phyloP scores from a whole-genome alignment of 2,888 invertebrate genomes.

The Atrina japonica region DNA sequence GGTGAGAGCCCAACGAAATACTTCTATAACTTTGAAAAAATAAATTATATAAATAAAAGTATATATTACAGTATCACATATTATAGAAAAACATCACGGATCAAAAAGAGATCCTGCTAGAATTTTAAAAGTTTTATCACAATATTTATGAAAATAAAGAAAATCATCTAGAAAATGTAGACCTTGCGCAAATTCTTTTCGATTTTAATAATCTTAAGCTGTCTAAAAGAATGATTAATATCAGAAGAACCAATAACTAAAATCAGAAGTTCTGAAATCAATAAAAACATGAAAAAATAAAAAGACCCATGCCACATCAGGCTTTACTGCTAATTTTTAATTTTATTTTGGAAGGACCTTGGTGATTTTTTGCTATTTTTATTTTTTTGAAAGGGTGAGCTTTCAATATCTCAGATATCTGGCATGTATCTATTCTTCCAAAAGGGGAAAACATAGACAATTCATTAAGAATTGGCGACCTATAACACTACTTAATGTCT shows the following conservation, averaged over 20 bases:
- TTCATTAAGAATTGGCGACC: not conserved
- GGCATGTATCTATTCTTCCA: no score
- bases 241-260: not conserved
- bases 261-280: not conserved
- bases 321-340: conserved; percentile 9
- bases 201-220: not conserved
- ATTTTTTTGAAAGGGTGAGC: no score
- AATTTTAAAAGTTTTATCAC: not conserved
- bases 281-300: not conserved
- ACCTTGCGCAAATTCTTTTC: rapidly evolving
- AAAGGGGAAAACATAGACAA: not conserved
- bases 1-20: not conserved
- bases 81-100: not conserved
- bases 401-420: no score
- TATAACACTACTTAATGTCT: not conserved
- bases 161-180: not conserved
- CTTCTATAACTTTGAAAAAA: not conserved
- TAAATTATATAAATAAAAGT: conserved; percentile 1
- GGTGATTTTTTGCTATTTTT: no score
- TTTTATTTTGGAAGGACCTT: not conserved
- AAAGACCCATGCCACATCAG: not conserved
- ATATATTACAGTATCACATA: not conserved
- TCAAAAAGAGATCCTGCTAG: not conserved
- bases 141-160: not conserved
- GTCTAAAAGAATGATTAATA: not conserved